Evolutionary conservation across 2,888 invertebrate genomes (phyloP).

Genomic region (Macrosiphum euphorbiae): DNA sequence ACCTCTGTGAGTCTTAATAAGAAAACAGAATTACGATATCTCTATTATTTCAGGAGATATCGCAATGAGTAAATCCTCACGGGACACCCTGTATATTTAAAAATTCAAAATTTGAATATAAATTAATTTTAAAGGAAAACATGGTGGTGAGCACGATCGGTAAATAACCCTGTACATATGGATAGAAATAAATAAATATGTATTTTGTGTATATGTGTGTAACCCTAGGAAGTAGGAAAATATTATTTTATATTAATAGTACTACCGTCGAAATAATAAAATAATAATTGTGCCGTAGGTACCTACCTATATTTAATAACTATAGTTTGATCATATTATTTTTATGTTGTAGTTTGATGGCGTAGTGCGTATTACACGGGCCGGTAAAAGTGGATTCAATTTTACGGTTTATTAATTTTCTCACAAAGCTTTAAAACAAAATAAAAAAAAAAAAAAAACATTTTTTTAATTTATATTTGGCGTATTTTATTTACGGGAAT

Average conservation of each 20-base stretch:
- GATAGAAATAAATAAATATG: background rate
- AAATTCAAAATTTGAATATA: no score
- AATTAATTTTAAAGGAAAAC: no score
- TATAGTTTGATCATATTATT: slow-evolving; percentile 16
- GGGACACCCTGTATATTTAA: no score
- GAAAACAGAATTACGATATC: no score
- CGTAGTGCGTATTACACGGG: background rate
- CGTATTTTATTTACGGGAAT: background rate
- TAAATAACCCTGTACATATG: no score
- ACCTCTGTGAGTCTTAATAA: no score
- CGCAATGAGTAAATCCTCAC: no score
- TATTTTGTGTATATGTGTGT: background rate
- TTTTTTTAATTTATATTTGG: background rate
- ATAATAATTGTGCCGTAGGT: background rate
- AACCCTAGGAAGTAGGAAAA: background rate
- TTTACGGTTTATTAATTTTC: slow-evolving; percentile 13
- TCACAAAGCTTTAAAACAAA: background rate
- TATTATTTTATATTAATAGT: background rate
- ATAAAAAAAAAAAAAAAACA: background rate
- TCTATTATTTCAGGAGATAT: no score
- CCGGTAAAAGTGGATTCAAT: background rate
- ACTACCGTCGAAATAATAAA: background rate
- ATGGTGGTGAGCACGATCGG: no score
- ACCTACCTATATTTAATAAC: background rate
- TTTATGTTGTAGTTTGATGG: background rate